Conservation (phyloP, 64 coral and sea anemone species). For the Montipora capricornis region DNA sequence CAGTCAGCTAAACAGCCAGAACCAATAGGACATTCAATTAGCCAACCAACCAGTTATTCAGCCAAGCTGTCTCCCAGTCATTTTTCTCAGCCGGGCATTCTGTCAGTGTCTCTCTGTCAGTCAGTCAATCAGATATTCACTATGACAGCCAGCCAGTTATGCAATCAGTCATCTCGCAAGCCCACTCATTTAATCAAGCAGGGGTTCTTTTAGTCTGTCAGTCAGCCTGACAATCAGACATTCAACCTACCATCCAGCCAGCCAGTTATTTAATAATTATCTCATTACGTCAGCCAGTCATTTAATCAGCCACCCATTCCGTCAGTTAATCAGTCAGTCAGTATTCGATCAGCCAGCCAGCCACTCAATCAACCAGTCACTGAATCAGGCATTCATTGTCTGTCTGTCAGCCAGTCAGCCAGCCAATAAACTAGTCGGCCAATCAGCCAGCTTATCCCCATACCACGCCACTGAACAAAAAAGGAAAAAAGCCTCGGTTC, state of each 20-base stretch:
- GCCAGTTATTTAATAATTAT: neutral
- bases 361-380: neutral
- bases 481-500: neutral
- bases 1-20: too few relatives aligned
- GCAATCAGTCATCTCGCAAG: too few relatives aligned
- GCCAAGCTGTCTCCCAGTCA: too few relatives aligned
- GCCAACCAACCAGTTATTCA: too few relatives aligned
- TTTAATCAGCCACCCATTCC: neutral
- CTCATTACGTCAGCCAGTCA: neutral
- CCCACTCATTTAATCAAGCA: too few relatives aligned
- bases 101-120: too few relatives aligned
- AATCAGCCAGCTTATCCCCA: neutral
- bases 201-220: neutral
- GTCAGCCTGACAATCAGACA: neutral
- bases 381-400: constrained; percentile 9
- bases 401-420: neutral
- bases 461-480: neutral
- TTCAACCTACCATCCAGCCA: neutral
- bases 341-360: neutral
- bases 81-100: too few relatives aligned
- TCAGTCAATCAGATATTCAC: too few relatives aligned
- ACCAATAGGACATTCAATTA: too few relatives aligned
- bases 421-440: constrained; percentile 16
- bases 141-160: too few relatives aligned
- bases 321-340: neutral